Percentiles rank a stretch among this genome's conserved stretches.
These are phyloP conservation scores for Acanthopleura granulata DNA, from an alignment of 2,888 invertebrate genomes.

Conservation along the genomic window DNA sequence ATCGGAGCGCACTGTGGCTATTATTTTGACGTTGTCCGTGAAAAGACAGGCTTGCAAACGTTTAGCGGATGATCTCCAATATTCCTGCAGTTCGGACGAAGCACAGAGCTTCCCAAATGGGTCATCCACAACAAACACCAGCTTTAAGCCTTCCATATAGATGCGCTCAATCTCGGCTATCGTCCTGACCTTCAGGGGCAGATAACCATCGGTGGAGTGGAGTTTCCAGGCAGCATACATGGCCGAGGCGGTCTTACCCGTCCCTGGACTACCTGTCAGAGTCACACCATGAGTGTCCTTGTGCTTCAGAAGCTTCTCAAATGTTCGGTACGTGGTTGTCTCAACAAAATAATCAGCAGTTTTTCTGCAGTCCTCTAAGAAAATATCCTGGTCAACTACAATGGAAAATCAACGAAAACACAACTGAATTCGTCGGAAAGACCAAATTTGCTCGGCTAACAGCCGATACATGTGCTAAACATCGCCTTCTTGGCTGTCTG, in stretches of 20 bases:
- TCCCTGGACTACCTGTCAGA: background rate
- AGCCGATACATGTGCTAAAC: too few species aligned
- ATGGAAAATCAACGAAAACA: background rate
- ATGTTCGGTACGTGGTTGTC: background rate
- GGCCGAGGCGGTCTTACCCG: background rate
- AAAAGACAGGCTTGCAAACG: background rate
- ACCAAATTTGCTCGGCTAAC: too few species aligned
- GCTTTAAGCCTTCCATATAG: background rate
- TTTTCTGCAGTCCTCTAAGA: constrained; percentile 3
- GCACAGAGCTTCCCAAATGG: background rate
- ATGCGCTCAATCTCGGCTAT: constrained; percentile 1
- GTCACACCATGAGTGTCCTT: background rate
- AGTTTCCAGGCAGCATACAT: constrained; percentile 10
- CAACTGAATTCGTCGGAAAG: too few species aligned
- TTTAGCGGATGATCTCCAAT: background rate
- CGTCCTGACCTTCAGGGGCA: background rate
- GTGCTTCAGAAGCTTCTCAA: background rate
- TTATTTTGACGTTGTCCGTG: background rate
- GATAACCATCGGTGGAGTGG: background rate
- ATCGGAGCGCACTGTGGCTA: background rate
- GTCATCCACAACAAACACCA: background rate
- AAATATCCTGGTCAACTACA: background rate
- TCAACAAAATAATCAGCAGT: background rate
- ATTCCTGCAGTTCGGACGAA: background rate
- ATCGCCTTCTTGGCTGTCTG: too few species aligned